A percentile compares a stretch with the other conserved stretches of the same genome.
These are phyloP conservation scores for Micromussa lordhowensis DNA, from an alignment of 92 coral and sea anemone genomes.

Conservation along the genomic window DNA sequence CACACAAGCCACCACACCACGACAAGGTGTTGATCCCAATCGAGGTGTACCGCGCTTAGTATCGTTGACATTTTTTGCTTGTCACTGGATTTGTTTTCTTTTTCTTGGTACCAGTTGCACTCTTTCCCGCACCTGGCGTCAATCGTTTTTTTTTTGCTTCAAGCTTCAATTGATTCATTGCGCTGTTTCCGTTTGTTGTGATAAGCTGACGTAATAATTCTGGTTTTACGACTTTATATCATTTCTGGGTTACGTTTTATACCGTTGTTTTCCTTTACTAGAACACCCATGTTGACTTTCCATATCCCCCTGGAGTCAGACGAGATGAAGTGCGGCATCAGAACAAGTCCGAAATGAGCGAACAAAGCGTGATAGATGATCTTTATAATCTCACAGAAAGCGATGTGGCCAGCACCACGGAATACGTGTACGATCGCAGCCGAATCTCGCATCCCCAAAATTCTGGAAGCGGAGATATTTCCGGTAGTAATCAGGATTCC, in stretches of 20 bases:
- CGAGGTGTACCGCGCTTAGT: no score
- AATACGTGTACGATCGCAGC: constrained; percentile 83
- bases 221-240: no score
- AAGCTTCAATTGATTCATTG: no score
- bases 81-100: no score
- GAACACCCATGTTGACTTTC: constrained; percentile 87
- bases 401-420: constrained; percentile 87
- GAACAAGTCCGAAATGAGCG: constrained; percentile 65
- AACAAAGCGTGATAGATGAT: constrained; percentile 85
- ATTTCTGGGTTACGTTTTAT: background rate
- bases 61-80: no score
- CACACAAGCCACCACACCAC: no score
- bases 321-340: constrained; percentile 79
- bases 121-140: no score
- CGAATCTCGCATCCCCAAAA: constrained; percentile 68
- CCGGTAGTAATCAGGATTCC: constrained; percentile 36
- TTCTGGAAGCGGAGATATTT: constrained; percentile 38
- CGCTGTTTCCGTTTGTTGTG: no score
- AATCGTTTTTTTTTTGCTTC: no score
- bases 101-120: no score
- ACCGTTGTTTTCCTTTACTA: constrained; percentile 11
- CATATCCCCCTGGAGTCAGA: constrained; percentile 99
- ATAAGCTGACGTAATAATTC: no score
- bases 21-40: no score
- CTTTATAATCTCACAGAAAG: constrained; percentile 87